A percentile compares a stretch with the other conserved stretches of the same genome.
These are phyloP conservation scores for Bombus sylvicola DNA, from an alignment of 1,140 invertebrate species.

Conservation along the genomic window DNA sequence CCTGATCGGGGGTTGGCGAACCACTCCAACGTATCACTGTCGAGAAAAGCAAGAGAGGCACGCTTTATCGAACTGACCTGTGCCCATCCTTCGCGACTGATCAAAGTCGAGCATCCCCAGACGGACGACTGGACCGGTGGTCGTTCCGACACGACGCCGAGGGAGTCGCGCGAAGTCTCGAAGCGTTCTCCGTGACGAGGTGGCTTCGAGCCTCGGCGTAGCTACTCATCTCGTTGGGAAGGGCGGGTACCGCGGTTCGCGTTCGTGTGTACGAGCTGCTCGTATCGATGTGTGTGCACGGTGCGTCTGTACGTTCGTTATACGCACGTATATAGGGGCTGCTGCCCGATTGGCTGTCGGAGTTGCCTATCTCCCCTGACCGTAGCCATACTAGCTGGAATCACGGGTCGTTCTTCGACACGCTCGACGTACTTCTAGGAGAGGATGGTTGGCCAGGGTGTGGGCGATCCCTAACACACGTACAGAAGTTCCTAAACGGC, in stretches of 20 bases:
- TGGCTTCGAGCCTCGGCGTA: slow-evolving; percentile 69
- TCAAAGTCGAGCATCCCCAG: slow-evolving; percentile 76
- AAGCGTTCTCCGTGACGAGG: slow-evolving; percentile 68
- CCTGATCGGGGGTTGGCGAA: not conserved
- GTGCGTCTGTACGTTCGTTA: slow-evolving; percentile 20
- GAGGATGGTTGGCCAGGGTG: slow-evolving; percentile 23
- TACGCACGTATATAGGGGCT: slow-evolving; percentile 56
- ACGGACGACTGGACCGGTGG: slow-evolving; percentile 56
- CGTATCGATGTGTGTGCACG: slow-evolving; percentile 19
- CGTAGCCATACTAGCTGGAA: slow-evolving; percentile 65
- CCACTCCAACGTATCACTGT: slow-evolving; percentile 29
- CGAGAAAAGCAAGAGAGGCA: slow-evolving; percentile 47
- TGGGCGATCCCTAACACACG: slow-evolving; percentile 54
- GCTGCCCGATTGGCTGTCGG: slow-evolving; percentile 66
- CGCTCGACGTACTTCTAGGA: slow-evolving; percentile 41
- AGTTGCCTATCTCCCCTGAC: slow-evolving; percentile 65
- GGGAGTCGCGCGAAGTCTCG: slow-evolving; percentile 68
- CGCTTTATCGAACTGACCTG: slow-evolving; percentile 75
- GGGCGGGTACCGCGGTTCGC: slow-evolving; percentile 54
- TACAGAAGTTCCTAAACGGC: slow-evolving; percentile 56
- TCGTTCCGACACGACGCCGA: slow-evolving; percentile 63
- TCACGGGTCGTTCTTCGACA: slow-evolving; percentile 67
- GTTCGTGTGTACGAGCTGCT: slow-evolving; percentile 17
- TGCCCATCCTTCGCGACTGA: slow-evolving; percentile 75
- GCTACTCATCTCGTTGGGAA: slow-evolving; percentile 62